Conservation (phyloP, 2,113 vertebrate genomes). For the Bucco capensis region DNA sequence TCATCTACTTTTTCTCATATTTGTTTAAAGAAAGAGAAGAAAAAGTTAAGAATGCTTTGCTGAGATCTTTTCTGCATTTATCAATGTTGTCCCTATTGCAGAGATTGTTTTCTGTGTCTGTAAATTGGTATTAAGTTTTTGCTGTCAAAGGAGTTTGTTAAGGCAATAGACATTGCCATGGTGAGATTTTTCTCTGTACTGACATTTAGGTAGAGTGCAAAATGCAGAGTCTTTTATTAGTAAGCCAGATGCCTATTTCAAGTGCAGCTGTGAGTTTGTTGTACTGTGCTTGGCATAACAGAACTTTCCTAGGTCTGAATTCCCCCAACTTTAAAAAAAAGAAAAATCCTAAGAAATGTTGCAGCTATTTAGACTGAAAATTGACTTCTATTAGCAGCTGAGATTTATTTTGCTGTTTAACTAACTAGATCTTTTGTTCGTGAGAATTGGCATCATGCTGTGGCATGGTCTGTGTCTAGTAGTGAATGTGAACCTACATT, state of each 20-base stretch:
- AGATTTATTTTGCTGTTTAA: slow-evolving; percentile 46
- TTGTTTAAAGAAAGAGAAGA: not conserved
- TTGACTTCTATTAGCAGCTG: slow-evolving; percentile 13
- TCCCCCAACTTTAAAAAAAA: not conserved
- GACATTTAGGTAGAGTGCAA: not conserved
- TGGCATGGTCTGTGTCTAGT: not conserved
- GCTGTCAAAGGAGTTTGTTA: not conserved
- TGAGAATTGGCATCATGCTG: slow-evolving; percentile 36
- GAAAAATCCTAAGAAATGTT: not conserved
- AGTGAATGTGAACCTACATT: not conserved
- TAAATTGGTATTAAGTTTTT: not conserved
- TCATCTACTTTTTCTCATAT: not conserved
- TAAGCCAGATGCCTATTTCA: not conserved
- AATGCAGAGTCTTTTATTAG: not conserved
- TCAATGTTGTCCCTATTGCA: not conserved
- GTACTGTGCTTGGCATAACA: not conserved
- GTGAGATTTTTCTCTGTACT: not conserved
- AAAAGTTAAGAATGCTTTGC: not conserved
- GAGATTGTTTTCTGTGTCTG: not conserved
- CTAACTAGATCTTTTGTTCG: slow-evolving; percentile 12
- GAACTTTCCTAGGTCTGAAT: not conserved
- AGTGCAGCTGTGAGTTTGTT: not conserved
- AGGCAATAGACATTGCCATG: not conserved
- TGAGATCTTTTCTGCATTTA: not conserved
- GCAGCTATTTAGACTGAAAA: not conserved